Percentiles rank a stretch among this genome's conserved stretches.
These are phyloP conservation scores for Phymorhynchus buccinoides DNA, from an alignment of 1,140 invertebrate species.

Conservation along the genomic window DNA sequence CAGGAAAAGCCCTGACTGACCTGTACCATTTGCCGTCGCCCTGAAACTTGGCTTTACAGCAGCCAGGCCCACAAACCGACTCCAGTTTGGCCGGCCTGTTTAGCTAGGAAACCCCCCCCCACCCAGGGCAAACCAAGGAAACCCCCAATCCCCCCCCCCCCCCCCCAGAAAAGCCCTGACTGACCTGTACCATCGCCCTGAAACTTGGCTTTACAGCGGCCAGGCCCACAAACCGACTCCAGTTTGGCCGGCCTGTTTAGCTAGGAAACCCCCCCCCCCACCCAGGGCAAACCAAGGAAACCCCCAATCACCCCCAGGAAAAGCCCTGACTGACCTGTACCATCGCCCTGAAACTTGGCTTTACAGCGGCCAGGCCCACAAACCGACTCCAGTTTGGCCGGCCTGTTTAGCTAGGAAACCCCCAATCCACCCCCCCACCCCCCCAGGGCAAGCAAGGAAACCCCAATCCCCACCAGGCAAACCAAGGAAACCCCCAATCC, in stretches of 20 bases:
- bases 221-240: neutral
- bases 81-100: neutral
- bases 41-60: neutral
- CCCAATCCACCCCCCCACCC: no score
- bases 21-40: slow-evolving; percentile 27
- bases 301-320: no score
- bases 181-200: slow-evolving; percentile 27
- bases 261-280: no score
- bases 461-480: no score
- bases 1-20: slow-evolving; percentile 19
- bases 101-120: no score
- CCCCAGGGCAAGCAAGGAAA: no score
- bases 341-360: slow-evolving; percentile 13
- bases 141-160: no score
- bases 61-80: neutral
- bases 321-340: slow-evolving; percentile 27
- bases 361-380: neutral
- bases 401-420: neutral
- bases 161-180: no score
- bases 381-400: neutral
- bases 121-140: no score
- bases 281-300: no score
- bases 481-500: no score
- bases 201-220: slow-evolving; percentile 10
- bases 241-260: neutral